These are phyloP conservation scores for Indicator maculatus DNA, from an alignment of 2,113 vertebrate genomes.

Conservation along the genomic window DNA sequence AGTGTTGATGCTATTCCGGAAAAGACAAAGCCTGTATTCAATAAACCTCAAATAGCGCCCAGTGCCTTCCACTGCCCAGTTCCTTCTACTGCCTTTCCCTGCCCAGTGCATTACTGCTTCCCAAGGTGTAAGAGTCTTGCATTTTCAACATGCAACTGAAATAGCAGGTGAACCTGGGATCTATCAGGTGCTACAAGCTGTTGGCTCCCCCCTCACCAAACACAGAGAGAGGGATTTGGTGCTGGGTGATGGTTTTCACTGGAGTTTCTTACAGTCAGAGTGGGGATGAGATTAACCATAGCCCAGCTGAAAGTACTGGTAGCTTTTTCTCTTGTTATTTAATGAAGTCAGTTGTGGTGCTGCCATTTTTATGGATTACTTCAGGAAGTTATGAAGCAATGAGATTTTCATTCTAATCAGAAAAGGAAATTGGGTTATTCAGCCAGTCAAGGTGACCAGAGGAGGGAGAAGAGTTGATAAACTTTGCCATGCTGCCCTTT, in stretches of 20 bases:
- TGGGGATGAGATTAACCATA: neutral
- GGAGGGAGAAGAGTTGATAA: neutral
- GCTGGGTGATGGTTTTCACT: neutral
- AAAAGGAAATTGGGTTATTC: neutral
- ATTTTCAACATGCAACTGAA: neutral
- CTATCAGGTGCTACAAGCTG: neutral
- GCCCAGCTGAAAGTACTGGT: neutral
- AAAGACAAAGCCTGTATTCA: neutral
- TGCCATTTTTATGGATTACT: neutral
- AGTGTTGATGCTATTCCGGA: neutral
- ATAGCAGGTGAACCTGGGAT: too few species aligned
- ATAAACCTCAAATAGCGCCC: neutral
- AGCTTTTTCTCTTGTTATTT: neutral
- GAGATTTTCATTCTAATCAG: neutral
- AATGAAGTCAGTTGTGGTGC: neutral
- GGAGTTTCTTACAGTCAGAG: neutral
- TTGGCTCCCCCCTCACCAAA: neutral
- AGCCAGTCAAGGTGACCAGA: neutral
- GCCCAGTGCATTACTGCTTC: neutral
- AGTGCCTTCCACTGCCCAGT: neutral
- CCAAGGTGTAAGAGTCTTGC: neutral
- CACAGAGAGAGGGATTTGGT: accelerated
- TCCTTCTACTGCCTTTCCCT: too few species aligned
- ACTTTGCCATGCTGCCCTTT: neutral
- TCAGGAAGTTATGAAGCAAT: neutral